Conservation (phyloP, 2,797 vertebrate species). For the Aplochiton taeniatus region DNA sequence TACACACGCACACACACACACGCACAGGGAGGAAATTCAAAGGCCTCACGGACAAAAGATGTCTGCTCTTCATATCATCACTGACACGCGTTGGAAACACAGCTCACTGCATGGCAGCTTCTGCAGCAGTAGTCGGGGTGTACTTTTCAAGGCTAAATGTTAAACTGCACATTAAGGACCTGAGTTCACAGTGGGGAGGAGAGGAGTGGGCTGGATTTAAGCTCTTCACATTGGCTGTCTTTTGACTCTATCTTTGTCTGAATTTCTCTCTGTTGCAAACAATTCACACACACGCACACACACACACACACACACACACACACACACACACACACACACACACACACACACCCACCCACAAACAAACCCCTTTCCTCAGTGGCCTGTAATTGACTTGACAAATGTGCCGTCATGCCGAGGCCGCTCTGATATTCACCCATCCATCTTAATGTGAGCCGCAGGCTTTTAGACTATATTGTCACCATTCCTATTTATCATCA, state of each 20-base stretch:
- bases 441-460: constrained; percentile 32
- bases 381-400: constrained; percentile 57
- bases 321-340: constrained; percentile 27
- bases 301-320: constrained; percentile 12
- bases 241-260: too few relatives aligned
- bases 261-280: too few relatives aligned
- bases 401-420: constrained; percentile 47
- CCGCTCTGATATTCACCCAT: constrained; percentile 46
- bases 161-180: too few relatives aligned
- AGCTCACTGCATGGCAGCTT: too few relatives aligned
- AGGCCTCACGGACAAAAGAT: not conserved
- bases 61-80: too few relatives aligned
- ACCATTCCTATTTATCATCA: not conserved
- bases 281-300: constrained; percentile 15
- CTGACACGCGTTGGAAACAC: too few relatives aligned
- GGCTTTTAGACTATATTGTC: not conserved
- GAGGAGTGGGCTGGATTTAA: too few relatives aligned
- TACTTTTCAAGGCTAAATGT: too few relatives aligned
- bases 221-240: too few relatives aligned
- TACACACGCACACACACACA: constrained; percentile 3
- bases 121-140: too few relatives aligned
- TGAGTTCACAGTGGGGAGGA: too few relatives aligned
- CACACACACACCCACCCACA: not conserved
- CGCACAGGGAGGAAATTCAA: not conserved
- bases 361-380: constrained; percentile 16